Base-by-base conservation (phyloP, 2,888 invertebrate genomes). In the Argynnis bischoffii region DNA sequence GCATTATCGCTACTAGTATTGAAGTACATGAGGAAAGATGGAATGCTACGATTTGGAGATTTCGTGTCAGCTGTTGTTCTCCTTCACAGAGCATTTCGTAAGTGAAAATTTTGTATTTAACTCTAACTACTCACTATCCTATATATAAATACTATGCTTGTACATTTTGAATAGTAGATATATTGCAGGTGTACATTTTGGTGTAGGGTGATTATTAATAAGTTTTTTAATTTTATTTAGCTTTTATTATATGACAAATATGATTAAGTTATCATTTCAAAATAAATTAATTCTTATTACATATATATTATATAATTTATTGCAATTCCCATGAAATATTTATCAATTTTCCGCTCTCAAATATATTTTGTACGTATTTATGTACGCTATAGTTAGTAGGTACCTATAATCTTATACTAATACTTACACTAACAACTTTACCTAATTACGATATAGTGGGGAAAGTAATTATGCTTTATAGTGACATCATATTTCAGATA, bases 11-110 rank as follows among this genome's bases (percentile, higher is more conserved):
- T 97, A 60, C 93, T 98, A 11, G 95, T 98, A 70, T 93, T 98
- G 72, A 94, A 97, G 72, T 98, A 98, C 79, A 98, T 98, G 96
- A 94, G 98, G 74, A 98, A 98, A 84, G 98, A 98, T 83, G 98
- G 98, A 51, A 98, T 98, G 66, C 93, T 98, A 55, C 93, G 98
- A 75, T 97, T 98, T 80, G 98, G 98, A 13, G 98, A 98, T 86
- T 98, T 98, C 83, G 98, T 98, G 2, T 97, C 97, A 0, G 96
- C 97, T 55, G 96, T 98, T 77, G 93, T 98, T 78, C 97, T 98
- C 83, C 93, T 98, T 70, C 97, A 97, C 75, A 95, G 97, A 63
- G 97, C 98, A 18, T 98, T 98, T 84, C 96, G 98, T 97, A 93
- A 95, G 94, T 82, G 21, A 11, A 8, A 88, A 16, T 18, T 46